Conservation (phyloP, 1,140 invertebrate genomes). For the Cyphomyrmex costatus region DNA sequence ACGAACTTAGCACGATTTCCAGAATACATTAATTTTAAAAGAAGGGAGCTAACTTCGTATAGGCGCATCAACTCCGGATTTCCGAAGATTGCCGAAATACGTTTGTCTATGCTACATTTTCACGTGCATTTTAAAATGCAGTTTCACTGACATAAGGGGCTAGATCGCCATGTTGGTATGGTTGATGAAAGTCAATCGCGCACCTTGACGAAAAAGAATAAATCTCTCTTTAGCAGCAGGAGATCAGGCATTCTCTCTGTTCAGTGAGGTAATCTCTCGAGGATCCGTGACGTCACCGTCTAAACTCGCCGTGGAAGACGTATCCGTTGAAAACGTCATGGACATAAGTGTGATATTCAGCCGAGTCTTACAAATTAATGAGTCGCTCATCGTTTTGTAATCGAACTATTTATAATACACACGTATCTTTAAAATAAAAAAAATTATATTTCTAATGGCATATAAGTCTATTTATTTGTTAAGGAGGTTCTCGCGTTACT, state of each 20-base stretch:
- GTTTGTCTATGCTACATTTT: slow-evolving; percentile 31
- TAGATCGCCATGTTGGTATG: too few relatives aligned
- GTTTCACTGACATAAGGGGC: neutral
- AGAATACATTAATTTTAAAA: too few relatives aligned
- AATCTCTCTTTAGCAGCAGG: slow-evolving; percentile 23
- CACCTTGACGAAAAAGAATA: slow-evolving; percentile 27
- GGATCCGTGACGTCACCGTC: slow-evolving; percentile 81
- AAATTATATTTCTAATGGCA: neutral
- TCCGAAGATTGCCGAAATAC: neutral
- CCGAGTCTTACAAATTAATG: slow-evolving; percentile 31
- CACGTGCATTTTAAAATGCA: neutral
- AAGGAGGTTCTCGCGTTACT: neutral
- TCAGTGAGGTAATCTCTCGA: slow-evolving; percentile 74
- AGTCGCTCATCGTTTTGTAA: neutral
- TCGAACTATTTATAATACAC: neutral
- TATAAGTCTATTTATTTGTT: neutral
- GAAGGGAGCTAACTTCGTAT: too few relatives aligned
- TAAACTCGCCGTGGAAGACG: slow-evolving; percentile 73
- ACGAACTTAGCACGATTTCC: too few relatives aligned
- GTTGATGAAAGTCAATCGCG: neutral
- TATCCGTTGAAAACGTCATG: slow-evolving; percentile 55
- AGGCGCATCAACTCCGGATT: neutral
- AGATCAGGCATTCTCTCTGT: slow-evolving; percentile 35
- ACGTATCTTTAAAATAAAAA: neutral
- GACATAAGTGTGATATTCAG: slow-evolving; percentile 42